Percentiles rank a stretch among this genome's conserved stretches.
phyloP scores from a whole-genome alignment of 37 sponge, comb jelly and placozoan species.

The Aphrocallistes beatrix region DNA sequence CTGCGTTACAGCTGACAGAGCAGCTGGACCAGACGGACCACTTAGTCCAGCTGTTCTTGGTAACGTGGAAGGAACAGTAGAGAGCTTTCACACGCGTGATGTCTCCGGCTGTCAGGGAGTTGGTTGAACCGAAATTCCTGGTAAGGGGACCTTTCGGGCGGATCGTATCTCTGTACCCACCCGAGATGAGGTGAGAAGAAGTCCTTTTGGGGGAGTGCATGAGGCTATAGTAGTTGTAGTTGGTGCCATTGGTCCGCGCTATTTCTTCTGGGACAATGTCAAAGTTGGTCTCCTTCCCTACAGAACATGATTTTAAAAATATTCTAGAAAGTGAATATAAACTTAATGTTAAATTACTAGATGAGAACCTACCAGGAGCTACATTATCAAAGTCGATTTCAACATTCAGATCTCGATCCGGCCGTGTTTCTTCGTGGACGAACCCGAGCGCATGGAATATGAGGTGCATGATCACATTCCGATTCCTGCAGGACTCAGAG shows the following conservation, averaged over 20 bases:
- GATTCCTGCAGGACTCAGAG: background rate
- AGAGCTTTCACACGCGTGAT: background rate
- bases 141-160: background rate
- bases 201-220: constrained; percentile 14
- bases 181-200: background rate
- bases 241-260: background rate
- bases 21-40: background rate
- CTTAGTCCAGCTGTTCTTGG: background rate
- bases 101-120: background rate
- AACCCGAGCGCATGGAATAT: background rate
- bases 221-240: background rate
- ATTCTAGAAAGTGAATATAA: background rate
- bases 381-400: background rate
- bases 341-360: background rate
- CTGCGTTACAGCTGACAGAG: background rate
- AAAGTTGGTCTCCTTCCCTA: background rate
- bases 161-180: background rate
- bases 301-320: background rate
- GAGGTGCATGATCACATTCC: background rate
- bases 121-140: background rate
- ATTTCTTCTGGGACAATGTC: background rate
- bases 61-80: background rate
- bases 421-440: background rate
- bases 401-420: background rate
- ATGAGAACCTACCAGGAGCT: background rate